Percentiles rank a stretch among this genome's conserved stretches.
Evolutionary conservation across 2,113 vertebrate genomes (phyloP).

Genomic region (Microtus richardsoni): DNA sequence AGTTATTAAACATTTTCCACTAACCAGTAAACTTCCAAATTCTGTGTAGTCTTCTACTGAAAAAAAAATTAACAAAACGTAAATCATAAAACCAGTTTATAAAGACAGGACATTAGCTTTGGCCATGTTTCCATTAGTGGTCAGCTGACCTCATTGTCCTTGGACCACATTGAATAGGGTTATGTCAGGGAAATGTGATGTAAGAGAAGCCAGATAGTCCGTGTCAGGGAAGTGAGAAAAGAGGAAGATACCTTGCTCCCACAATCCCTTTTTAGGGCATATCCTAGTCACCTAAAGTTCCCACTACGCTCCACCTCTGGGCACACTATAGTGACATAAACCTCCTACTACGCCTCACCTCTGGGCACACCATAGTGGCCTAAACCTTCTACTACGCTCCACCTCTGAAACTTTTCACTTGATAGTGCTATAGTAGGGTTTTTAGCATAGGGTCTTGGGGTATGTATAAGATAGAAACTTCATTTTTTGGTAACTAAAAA

Average conservation of each 20-base stretch:
- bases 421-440: not conserved
- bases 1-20: constrained; percentile 22
- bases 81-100: not conserved
- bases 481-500: not conserved
- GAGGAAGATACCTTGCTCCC: not conserved
- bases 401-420: not conserved
- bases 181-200: not conserved
- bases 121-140: not conserved
- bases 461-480: not conserved
- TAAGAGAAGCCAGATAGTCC: not conserved
- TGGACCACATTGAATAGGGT: no score
- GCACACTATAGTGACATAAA: not conserved
- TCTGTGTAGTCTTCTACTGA: not conserved
- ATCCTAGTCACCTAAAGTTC: not conserved
- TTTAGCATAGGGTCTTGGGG: not conserved
- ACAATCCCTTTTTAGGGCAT: not conserved
- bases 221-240: not conserved
- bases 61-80: not conserved
- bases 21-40: not conserved
- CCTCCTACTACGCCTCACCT: no score
- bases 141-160: not conserved
- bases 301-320: not conserved
- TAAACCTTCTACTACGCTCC: not conserved
- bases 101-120: not conserved
- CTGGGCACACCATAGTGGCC: not conserved